Evolutionary conservation across 2,888 invertebrate species (phyloP), one percentile per base, ranked within the genome.

Genomic region (Cheilosia grossa): DNA sequence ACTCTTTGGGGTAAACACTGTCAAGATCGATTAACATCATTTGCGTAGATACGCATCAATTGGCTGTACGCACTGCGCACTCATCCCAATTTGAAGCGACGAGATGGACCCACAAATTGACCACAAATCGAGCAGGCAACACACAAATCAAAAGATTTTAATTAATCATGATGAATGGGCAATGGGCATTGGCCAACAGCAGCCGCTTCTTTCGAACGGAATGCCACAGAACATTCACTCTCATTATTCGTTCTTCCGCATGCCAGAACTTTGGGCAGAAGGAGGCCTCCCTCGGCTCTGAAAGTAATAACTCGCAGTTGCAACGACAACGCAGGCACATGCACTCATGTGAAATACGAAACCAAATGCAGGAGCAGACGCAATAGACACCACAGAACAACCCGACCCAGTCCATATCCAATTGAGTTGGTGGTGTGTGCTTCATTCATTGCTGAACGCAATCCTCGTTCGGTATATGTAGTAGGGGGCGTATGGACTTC

Each of bases 141-240:
- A 58, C 78, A 82, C 78, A 82, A 82, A 82, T 82, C 82, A 79
- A 83, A 82, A 69, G 73, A 80, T 70, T 70, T 74, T 80, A 83
- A 80, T 83, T 83, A 80, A 83, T 83, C 80, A 80, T 64, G 69
- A 53, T 64, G 58, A 49, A 59, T 59, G 66, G 21, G 13, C 37
- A 27, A 27, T 54, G 10, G 24, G 5, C n/a, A 54, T 19, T 30
- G 33, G 15, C 17, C 33, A 54, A 15, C 24, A 24, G 2, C 51
- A 51, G 47, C 19, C 47, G n/a, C 9, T 47, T 9, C 51, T 21
- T 49, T 58, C 17, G 56, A n/a, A 61, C 6, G 17, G 47, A 19
- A 47, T 47, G 47, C 9, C 7, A 7, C n/a, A 37, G 44, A 7
- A 30, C 49, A 72, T 82, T 78, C 47, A 63, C 56, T 82, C 78